Conservation (phyloP, 2,113 vertebrate genomes). For the Pantherophis guttatus region DNA sequence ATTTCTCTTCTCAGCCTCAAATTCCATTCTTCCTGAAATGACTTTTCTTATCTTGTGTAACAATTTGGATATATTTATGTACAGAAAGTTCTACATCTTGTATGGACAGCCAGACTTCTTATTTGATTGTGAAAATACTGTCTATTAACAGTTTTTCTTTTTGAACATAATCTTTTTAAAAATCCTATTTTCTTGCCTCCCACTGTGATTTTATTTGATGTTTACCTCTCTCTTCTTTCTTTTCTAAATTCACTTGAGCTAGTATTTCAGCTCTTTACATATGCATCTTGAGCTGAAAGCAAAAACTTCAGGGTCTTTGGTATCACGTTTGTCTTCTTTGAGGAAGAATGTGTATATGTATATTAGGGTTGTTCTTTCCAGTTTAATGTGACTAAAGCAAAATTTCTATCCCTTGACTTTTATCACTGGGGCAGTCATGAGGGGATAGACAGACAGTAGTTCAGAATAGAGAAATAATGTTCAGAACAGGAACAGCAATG, state of each 20-base stretch:
- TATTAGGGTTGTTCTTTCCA: neutral
- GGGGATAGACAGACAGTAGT: neutral
- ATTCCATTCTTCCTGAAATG: neutral
- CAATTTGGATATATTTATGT: neutral
- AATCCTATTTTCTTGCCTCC: neutral
- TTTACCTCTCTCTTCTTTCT: neutral
- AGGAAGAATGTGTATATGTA: neutral
- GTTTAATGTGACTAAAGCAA: neutral
- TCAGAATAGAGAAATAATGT: neutral
- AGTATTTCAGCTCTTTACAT: neutral
- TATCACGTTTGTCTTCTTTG: neutral
- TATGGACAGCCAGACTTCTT: neutral
- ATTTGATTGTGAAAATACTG: neutral
- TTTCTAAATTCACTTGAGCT: neutral
- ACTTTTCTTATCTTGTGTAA: neutral
- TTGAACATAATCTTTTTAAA: neutral
- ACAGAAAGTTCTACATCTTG: neutral
- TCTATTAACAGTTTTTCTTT: neutral
- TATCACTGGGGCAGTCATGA: neutral
- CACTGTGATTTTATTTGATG: neutral
- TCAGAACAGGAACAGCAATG: neutral
- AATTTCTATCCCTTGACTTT: neutral
- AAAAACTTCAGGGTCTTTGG: neutral
- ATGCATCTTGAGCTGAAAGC: neutral
- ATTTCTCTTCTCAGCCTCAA: neutral